Percentiles rank a stretch among this genome's conserved stretches.
phyloP scores from a whole-genome alignment of 1,140 invertebrate species.

The Scaptomyza montana region DNA sequence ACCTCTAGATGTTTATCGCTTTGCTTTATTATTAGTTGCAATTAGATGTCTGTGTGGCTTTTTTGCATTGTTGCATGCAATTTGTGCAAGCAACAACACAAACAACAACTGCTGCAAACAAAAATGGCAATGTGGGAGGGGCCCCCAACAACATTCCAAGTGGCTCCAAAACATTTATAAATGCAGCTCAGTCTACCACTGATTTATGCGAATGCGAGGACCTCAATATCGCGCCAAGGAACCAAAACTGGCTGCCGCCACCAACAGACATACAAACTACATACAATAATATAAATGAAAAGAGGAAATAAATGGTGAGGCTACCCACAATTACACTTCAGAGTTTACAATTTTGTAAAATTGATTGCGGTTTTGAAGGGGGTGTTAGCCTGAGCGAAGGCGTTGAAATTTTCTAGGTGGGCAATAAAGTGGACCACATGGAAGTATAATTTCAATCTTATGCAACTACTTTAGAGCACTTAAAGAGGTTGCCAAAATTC shows the following conservation, averaged over 20 bases:
- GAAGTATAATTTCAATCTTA: neutral
- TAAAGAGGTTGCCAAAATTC: too few species aligned
- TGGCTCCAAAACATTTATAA: conserved; percentile 34
- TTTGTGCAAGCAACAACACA: conserved; percentile 32
- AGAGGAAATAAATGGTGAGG: neutral
- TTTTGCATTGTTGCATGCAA: conserved; percentile 70
- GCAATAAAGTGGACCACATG: neutral
- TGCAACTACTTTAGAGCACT: neutral
- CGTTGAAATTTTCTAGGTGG: conserved; percentile 3
- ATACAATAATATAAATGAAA: neutral
- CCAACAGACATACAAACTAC: too few species aligned
- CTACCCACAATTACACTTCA: neutral
- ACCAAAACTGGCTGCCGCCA: neutral
- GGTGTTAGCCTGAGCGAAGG: neutral
- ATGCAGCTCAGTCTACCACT: conserved; percentile 17
- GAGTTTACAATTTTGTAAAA: neutral
- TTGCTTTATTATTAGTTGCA: conserved; percentile 79
- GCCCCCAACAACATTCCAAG: conserved; percentile 3
- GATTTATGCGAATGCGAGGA: conserved; percentile 5
- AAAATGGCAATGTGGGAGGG: conserved; percentile 10
- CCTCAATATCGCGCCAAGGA: neutral
- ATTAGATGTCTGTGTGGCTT: conserved; percentile 76
- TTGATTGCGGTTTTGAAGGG: neutral
- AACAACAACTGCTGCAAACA: conserved; percentile 1
- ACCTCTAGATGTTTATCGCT: conserved; percentile 63